Evolutionary conservation across 2,888 invertebrate species (phyloP), one percentile per base, ranked within the genome.

Genomic region (Andrena marginata): DNA sequence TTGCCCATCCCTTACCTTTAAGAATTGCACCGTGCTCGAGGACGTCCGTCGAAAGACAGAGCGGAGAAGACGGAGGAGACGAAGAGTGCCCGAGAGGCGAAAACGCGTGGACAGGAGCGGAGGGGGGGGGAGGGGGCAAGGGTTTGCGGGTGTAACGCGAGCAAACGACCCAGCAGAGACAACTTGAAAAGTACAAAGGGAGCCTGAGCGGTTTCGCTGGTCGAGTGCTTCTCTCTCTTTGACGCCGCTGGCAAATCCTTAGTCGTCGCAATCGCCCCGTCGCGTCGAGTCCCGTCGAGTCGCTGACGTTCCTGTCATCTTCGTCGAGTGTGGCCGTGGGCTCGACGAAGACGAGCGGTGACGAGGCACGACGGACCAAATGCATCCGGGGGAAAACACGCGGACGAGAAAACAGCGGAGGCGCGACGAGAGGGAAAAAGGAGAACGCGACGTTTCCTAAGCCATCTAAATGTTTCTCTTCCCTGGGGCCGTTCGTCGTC

Each of bases 121-220:
- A 16, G 77, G 63, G 33, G 33, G n/a, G 10, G 67, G 56, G 49
- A 16, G 77, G 35, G 0, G 35, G 54, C 42, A 71, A 79, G 74
- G 82, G 76, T 88, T 83, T 84, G 80, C 64, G 83, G 80, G 77
- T 74, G 79, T 76, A 81, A 88, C 85, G 81, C 82, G 85, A 77
- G 79, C 79, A 82, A 87, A 82, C 85, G 80, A 76, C 74, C 77
- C 75, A 74, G 84, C 78, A 74, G 75, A 79, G 77, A 71, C 75
- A 56, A 72, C 72, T 86, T 68, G 70, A 82, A 72, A 83, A 85
- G 85, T 87, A 91, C 89, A 91, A 91, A 91, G 88, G 85, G 72
- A 84, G 84, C 83, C 85, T 85, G 89, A 89, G 89, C 87, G 89
- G 75, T 89, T 90, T 91, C 87, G 86, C 85, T 87, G 82, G 77